phyloP scores from a whole-genome alignment of 2,888 invertebrate species.

The Coronaproctus castanopsis region DNA sequence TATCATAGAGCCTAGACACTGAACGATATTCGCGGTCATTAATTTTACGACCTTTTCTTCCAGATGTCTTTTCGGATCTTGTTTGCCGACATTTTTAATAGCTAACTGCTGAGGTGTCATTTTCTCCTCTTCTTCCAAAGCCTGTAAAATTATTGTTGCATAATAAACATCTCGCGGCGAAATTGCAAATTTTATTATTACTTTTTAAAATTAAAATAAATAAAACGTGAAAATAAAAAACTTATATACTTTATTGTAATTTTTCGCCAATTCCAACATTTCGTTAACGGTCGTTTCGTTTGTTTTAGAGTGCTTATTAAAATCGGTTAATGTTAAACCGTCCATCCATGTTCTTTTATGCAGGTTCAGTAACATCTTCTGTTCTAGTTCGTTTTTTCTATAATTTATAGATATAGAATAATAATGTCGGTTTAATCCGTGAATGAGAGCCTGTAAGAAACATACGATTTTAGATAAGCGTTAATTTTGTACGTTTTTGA shows the following conservation, averaged over 20 bases:
- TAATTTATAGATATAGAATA: slow-evolving; percentile 99
- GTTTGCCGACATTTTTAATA: slow-evolving; percentile 97
- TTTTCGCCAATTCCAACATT: slow-evolving; percentile 92
- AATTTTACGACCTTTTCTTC: slow-evolving; percentile 94
- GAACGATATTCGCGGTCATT: slow-evolving; percentile 94
- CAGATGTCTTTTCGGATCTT: slow-evolving; percentile 96
- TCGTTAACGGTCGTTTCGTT: slow-evolving; percentile 88
- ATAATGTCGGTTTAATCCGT: slow-evolving; percentile 94
- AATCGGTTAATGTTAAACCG: slow-evolving; percentile 73
- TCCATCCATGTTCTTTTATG: slow-evolving; percentile 99
- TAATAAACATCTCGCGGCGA: no score
- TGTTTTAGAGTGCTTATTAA: slow-evolving; percentile 74
- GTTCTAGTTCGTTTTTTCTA: slow-evolving; percentile 94
- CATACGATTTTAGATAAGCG: no score
- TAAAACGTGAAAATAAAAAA: no score
- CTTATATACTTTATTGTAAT: slow-evolving; percentile 81
- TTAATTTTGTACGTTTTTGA: no score
- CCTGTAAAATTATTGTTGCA: slow-evolving; percentile 32
- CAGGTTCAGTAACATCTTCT: slow-evolving; percentile 94
- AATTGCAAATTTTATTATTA: no score
- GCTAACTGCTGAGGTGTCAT: slow-evolving; percentile 98
- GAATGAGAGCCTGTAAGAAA: slow-evolving; percentile 93
- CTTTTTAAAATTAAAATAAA: no score
- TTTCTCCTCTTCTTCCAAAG: slow-evolving; percentile 95
- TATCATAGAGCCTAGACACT: slow-evolving; percentile 91